Percentiles rank a stretch among this genome's conserved stretches.
phyloP scores from a whole-genome alignment of 2,888 invertebrate genomes.

The Nysson spinosus region DNA sequence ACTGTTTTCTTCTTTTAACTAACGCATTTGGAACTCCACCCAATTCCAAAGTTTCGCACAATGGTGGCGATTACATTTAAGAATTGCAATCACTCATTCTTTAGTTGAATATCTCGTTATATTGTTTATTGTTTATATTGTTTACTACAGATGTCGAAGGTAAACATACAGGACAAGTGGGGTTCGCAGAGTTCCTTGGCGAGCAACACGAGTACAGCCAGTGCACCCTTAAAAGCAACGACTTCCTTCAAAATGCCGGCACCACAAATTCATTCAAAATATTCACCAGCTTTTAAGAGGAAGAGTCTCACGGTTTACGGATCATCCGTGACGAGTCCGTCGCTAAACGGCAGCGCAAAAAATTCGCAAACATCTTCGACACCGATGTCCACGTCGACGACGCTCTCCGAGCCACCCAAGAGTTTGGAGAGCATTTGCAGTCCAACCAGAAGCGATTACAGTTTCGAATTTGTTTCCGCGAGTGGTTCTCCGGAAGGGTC shows the following conservation, averaged over 20 bases:
- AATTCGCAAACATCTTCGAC: constrained; percentile 42
- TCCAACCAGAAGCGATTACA: constrained; percentile 80
- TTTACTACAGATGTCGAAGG: constrained; percentile 67
- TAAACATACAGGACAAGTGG: constrained; percentile 73
- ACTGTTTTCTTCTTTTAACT: background rate
- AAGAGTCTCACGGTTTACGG: constrained; percentile 85
- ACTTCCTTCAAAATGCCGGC: constrained; percentile 73
- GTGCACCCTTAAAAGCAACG: constrained; percentile 63
- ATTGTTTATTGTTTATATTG: background rate
- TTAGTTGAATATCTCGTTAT: no score
- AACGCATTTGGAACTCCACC: background rate
- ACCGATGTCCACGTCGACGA: constrained; percentile 24
- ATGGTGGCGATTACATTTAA: no score
- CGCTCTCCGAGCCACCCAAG: constrained; percentile 77
- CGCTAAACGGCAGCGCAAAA: constrained; percentile 44
- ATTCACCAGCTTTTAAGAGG: constrained; percentile 89
- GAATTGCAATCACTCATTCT: no score
- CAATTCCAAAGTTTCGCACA: background rate
- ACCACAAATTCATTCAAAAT: constrained; percentile 83
- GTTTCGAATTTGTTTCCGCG: constrained; percentile 78
- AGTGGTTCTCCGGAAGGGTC: constrained; percentile 70
- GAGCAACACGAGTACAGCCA: constrained; percentile 69
- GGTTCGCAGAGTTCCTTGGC: constrained; percentile 72
- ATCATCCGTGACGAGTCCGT: constrained; percentile 44
- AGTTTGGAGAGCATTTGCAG: constrained; percentile 81